A percentile compares a stretch with the other conserved stretches of the same genome.
Evolutionary conservation across 2,888 invertebrate species (phyloP).

Genomic region (Saturnia pavonia): DNA sequence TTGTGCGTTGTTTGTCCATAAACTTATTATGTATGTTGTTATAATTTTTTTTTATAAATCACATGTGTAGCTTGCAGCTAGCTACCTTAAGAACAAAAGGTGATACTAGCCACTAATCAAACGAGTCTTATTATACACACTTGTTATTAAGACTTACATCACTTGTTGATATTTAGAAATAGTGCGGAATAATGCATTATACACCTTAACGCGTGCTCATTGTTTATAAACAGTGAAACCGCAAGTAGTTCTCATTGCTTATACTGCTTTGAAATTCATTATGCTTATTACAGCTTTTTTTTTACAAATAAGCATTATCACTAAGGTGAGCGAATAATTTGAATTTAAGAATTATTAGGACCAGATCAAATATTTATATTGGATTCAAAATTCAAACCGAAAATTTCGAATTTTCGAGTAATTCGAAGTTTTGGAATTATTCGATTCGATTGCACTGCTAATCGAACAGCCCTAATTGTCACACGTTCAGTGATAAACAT

Average conservation of each 20-base stretch:
- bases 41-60: neutral
- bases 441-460: no score
- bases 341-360: no score
- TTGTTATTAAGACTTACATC: constrained; percentile 4
- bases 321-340: no score
- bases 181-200: neutral
- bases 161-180: constrained; percentile 4
- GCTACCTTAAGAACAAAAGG: neutral
- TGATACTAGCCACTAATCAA: neutral
- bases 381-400: no score
- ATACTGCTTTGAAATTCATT: neutral
- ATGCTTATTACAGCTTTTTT: neutral
- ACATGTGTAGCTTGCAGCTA: neutral
- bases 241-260: neutral
- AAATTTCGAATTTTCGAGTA: no score
- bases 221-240: constrained; percentile 10
- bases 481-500: no score
- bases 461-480: no score
- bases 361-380: no score
- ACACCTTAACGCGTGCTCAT: neutral
- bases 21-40: neutral
- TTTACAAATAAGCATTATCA: neutral
- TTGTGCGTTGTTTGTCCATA: neutral
- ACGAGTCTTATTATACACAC: neutral
- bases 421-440: no score